phyloP scores from a whole-genome alignment of 2,888 invertebrate species.

The Eumacrocentrus americanus region DNA sequence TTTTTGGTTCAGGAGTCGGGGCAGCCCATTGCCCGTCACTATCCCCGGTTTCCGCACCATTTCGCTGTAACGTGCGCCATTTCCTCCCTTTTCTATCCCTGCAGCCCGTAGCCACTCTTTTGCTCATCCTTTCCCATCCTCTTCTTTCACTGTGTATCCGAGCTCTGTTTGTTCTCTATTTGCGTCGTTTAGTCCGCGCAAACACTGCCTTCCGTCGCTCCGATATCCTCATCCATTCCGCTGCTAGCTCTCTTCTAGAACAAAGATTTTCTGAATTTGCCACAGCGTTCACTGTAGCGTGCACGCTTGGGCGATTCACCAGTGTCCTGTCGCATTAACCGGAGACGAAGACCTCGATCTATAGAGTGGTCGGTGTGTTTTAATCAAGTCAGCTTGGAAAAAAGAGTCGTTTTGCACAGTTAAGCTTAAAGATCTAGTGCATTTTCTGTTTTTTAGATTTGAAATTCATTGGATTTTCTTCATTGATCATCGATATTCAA shows the following conservation, averaged over 20 bases:
- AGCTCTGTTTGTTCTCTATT: slow-evolving; percentile 58
- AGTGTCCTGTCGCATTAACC: no score
- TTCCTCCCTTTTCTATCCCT: slow-evolving; percentile 56
- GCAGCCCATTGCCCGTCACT: slow-evolving; percentile 58
- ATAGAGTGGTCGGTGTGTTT: no score
- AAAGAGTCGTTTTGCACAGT: no score
- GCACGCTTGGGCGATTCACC: no score
- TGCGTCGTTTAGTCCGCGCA: slow-evolving; percentile 60
- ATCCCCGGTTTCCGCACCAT: slow-evolving; percentile 62
- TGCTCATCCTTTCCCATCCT: slow-evolving; percentile 29
- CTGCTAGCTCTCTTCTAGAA: slow-evolving; percentile 30
- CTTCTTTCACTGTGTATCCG: slow-evolving; percentile 36
- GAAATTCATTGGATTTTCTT: no score
- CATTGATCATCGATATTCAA: no score
- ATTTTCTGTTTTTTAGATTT: no score
- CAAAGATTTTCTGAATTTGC: slow-evolving; percentile 51
- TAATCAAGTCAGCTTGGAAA: no score
- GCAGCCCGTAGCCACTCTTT: slow-evolving; percentile 42
- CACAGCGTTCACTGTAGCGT: no score
- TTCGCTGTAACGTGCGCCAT: slow-evolving; percentile 62
- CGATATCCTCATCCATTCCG: slow-evolving; percentile 33
- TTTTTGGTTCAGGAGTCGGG: slow-evolving; percentile 41
- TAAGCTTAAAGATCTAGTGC: no score
- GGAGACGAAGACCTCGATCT: no score
- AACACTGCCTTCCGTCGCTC: slow-evolving; percentile 54